Evolutionary conservation across 2,113 vertebrate species (phyloP).

Genomic region (Oceanodroma tethys): DNA sequence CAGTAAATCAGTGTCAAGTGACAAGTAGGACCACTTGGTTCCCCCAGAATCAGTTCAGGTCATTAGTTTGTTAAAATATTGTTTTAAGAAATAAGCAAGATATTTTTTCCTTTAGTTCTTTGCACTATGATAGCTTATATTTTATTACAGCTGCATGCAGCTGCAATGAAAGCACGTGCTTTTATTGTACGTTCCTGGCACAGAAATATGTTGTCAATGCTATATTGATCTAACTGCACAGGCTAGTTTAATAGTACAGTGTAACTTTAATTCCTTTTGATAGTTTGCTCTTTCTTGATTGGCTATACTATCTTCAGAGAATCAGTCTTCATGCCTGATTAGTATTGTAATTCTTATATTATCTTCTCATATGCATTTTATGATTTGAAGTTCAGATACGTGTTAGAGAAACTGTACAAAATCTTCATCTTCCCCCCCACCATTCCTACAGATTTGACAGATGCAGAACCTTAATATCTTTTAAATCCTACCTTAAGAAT

Average conservation of each 20-base stretch:
- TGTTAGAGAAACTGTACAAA: background rate
- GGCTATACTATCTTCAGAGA: background rate
- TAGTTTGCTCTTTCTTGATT: background rate
- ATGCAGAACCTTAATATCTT: background rate
- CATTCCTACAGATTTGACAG: background rate
- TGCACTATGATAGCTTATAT: background rate
- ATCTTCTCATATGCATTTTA: background rate
- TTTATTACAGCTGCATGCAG: background rate
- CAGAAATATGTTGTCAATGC: background rate
- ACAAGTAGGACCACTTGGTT: background rate
- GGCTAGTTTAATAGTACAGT: background rate
- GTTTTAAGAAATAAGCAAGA: background rate
- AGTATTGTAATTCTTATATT: background rate
- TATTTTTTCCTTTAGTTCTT: background rate
- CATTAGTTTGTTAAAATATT: background rate
- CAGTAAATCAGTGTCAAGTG: background rate
- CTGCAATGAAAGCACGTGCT: background rate
- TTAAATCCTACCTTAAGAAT: background rate
- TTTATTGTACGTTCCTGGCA: background rate
- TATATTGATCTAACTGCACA: background rate
- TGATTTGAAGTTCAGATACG: background rate
- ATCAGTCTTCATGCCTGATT: background rate
- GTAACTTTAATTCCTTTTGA: background rate
- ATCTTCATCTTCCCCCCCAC: background rate
- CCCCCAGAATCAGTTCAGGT: background rate